A percentile compares a stretch with the other conserved stretches of the same genome.
Evolutionary conservation across 2,888 invertebrate species (phyloP).

Genomic region (Lycophotia porphyrea): DNA sequence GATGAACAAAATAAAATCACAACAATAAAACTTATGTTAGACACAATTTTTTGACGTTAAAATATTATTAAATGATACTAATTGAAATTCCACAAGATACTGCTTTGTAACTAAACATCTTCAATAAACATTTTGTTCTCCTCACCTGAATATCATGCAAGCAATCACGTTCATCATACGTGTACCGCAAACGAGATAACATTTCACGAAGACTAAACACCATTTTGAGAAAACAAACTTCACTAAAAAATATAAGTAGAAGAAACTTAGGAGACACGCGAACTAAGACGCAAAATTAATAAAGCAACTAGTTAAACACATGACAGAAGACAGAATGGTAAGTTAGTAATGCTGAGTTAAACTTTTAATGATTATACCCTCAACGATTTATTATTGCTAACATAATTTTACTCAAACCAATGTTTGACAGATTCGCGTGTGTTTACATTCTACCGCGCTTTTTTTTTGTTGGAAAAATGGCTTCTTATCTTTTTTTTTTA

Average conservation of each 20-base stretch:
- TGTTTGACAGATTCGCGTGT: constrained; percentile 47
- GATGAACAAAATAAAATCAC: neutral
- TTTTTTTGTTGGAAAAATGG: constrained; percentile 2
- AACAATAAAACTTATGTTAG: neutral
- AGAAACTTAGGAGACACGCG: constrained; percentile 60
- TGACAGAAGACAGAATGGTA: constrained; percentile 57
- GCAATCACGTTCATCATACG: constrained; percentile 81
- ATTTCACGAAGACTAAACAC: constrained; percentile 86
- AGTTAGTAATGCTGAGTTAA: constrained; percentile 13
- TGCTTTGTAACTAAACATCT: neutral
- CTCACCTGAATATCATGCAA: constrained; percentile 75
- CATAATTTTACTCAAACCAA: neutral
- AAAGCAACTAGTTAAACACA: constrained; percentile 60
- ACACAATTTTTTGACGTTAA: neutral
- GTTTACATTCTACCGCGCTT: constrained; percentile 27
- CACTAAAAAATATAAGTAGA: constrained; percentile 58
- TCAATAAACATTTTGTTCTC: constrained; percentile 37
- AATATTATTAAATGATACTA: neutral
- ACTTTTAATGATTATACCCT: constrained; percentile 54
- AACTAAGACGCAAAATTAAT: constrained; percentile 48
- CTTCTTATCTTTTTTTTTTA: neutral
- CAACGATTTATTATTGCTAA: constrained; percentile 28
- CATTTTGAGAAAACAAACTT: constrained; percentile 74
- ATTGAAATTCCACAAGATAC: neutral
- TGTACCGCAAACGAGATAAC: constrained; percentile 81